These are phyloP conservation scores for Liasis olivaceus DNA, from an alignment of 2,797 vertebrate species.

Conservation along the genomic window DNA sequence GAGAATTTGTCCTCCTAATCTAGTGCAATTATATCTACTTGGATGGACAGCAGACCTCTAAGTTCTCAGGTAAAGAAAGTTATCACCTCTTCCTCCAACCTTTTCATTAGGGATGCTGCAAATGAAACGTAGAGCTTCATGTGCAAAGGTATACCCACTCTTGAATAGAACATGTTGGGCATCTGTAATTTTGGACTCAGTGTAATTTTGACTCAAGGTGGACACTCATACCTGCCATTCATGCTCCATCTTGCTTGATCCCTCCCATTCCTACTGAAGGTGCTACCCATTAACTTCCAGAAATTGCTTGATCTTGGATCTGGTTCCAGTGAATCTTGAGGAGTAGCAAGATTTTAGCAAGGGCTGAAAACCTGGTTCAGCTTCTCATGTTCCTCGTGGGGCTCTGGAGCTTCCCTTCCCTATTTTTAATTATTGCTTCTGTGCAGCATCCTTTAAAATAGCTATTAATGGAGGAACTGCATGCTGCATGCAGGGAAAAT, in stretches of 20 bases:
- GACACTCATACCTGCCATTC: not conserved
- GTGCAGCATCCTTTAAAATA: constrained; percentile 34
- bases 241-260: not conserved
- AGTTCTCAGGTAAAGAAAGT: not conserved
- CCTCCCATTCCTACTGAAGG: not conserved
- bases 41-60: not conserved
- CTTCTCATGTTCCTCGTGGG: not conserved
- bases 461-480: constrained; percentile 17
- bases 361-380: no score
- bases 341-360: not conserved
- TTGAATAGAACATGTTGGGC: not conserved
- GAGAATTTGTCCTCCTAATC: not conserved
- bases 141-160: not conserved
- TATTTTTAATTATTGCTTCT: constrained; percentile 31
- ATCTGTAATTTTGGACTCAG: no score
- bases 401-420: not conserved
- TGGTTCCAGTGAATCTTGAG: not conserved
- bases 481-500: constrained; percentile 41
- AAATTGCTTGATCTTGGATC: not conserved
- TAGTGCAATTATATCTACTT: not conserved
- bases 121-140: rapidly evolving
- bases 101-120: not conserved
- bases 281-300: not conserved
- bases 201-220: not conserved
- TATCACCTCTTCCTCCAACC: not conserved